Percentiles rank a stretch among this genome's conserved stretches.
phyloP scores from a whole-genome alignment of 2,797 vertebrate genomes.

The Myiotriccus ornatus region DNA sequence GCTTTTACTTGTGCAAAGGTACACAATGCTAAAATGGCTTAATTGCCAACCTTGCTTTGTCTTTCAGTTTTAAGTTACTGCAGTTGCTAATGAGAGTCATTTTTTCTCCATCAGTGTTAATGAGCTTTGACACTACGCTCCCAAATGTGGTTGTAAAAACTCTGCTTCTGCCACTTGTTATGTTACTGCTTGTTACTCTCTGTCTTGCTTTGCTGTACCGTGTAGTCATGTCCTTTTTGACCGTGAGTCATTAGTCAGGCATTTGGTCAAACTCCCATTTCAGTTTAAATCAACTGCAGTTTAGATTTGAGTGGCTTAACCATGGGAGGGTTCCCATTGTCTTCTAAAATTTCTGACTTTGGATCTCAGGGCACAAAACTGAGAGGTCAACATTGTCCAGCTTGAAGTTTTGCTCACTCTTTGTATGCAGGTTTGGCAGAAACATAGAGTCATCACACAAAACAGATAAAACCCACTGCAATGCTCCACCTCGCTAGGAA shows the following conservation, averaged over 20 bases:
- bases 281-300: not conserved
- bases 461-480: not conserved
- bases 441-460: not conserved
- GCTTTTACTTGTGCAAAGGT: not conserved
- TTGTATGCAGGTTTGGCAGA: not conserved
- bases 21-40: not conserved
- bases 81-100: not conserved
- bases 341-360: not conserved
- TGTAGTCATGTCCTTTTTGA: not conserved
- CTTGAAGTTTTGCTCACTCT: not conserved
- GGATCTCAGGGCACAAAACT: not conserved
- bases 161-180: not conserved
- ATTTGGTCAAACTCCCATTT: not conserved
- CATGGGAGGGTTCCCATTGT: not conserved
- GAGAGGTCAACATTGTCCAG: not conserved
- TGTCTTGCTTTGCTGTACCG: not conserved
- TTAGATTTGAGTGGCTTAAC: not conserved
- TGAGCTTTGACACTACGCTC: not conserved
- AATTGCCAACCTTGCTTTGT: not conserved
- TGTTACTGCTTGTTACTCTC: not conserved
- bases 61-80: not conserved
- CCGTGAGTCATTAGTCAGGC: constrained; percentile 19
- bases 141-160: not conserved
- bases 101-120: not conserved
- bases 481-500: not conserved